Conservation (phyloP, 1,140 invertebrate species). For the Coptotermes formosanus region DNA sequence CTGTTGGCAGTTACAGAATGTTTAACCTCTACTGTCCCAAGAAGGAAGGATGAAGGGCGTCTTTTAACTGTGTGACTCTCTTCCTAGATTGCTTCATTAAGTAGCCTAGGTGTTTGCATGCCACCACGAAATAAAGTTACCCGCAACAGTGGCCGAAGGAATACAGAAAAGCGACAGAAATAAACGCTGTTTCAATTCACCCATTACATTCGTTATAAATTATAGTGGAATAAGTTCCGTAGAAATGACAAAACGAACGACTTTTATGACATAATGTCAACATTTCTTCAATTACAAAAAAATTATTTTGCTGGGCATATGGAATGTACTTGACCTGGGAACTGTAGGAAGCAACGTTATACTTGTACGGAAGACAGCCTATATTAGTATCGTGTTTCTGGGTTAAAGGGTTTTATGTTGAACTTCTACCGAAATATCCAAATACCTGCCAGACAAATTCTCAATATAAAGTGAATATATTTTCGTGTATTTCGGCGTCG, state of each 20-base stretch:
- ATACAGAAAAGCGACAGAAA: background rate
- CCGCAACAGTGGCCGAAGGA: background rate
- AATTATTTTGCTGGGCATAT: too few species aligned
- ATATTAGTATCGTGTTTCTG: too few species aligned
- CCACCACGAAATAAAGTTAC: background rate
- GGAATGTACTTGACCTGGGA: too few species aligned
- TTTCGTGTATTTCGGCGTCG: too few species aligned
- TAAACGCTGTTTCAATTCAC: background rate
- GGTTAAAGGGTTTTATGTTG: too few species aligned
- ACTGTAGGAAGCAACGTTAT: too few species aligned
- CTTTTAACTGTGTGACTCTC: background rate
- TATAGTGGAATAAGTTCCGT: background rate
- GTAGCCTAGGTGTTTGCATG: background rate
- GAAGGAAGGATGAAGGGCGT: background rate
- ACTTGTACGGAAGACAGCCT: too few species aligned
- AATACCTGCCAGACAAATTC: too few species aligned
- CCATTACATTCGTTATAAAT: background rate
- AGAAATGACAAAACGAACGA: background rate
- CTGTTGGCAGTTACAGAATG: background rate
- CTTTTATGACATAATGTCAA: background rate
- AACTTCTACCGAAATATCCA: too few species aligned
- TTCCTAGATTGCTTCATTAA: background rate
- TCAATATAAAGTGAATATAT: too few species aligned
- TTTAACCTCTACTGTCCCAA: background rate
- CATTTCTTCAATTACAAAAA: too few species aligned